Evolutionary conservation across 2,888 invertebrate species (phyloP).

Genomic region (Incurvaria masculella): DNA sequence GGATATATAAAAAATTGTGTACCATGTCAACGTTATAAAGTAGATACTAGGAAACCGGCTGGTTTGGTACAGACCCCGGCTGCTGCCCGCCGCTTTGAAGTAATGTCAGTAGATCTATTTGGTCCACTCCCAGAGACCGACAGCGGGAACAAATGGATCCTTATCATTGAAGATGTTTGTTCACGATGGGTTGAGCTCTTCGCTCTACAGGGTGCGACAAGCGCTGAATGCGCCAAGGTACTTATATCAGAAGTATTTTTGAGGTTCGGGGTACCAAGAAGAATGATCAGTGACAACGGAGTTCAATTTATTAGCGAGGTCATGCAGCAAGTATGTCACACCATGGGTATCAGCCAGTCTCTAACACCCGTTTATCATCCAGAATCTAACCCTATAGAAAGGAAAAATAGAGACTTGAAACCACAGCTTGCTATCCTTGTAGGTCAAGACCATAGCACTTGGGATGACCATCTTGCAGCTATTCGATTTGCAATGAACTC

Average conservation of each 20-base stretch:
- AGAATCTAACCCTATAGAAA: slow-evolving; percentile 21
- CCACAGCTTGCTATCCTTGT: slow-evolving; percentile 13
- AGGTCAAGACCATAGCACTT: neutral
- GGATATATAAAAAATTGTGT: slow-evolving; percentile 19
- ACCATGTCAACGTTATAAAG: slow-evolving; percentile 24
- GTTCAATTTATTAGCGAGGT: slow-evolving; percentile 21
- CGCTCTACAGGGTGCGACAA: slow-evolving; percentile 8
- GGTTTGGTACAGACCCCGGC: slow-evolving; percentile 16
- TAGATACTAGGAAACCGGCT: slow-evolving; percentile 22
- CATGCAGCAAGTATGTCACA: slow-evolving; percentile 20
- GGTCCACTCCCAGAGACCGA: slow-evolving; percentile 7
- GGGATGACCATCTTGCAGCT: too few relatives aligned
- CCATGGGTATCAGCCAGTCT: slow-evolving; percentile 7
- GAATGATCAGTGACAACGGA: slow-evolving; percentile 23
- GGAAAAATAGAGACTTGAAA: slow-evolving; percentile 19
- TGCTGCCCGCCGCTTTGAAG: slow-evolving; percentile 16
- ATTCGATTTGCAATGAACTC: too few relatives aligned
- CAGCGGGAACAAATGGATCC: slow-evolving; percentile 1
- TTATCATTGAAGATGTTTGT: slow-evolving; percentile 8
- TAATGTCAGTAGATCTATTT: slow-evolving; percentile 19
- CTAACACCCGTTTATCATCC: slow-evolving; percentile 25
- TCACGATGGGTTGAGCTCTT: slow-evolving; percentile 9
- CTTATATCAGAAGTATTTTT: slow-evolving; percentile 6
- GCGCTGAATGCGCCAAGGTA: slow-evolving; percentile 5
- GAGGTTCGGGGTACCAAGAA: slow-evolving; percentile 21